Percentiles rank a stretch among this genome's conserved stretches.
phyloP scores from a whole-genome alignment of 1,140 invertebrate species.

The Batillaria attramentaria region DNA sequence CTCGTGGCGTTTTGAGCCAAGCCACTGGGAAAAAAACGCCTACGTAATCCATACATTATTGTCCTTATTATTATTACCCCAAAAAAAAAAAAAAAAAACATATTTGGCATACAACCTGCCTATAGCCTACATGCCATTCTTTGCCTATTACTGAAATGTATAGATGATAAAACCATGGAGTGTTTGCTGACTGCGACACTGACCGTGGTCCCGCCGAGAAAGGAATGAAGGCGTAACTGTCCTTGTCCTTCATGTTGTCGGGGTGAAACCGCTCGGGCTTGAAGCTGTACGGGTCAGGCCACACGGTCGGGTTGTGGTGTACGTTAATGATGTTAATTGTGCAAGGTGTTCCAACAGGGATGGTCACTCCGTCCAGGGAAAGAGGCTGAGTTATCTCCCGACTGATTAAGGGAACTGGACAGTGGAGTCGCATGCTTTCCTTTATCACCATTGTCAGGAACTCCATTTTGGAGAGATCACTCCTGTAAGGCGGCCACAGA shows the following conservation, averaged over 20 bases:
- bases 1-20: slow-evolving; percentile 8
- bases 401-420: slow-evolving; percentile 78
- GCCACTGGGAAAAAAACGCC: background rate
- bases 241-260: slow-evolving; percentile 56
- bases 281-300: slow-evolving; percentile 54
- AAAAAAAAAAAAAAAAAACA: background rate
- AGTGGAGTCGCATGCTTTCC: slow-evolving; percentile 69
- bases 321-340: slow-evolving; percentile 53
- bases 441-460: slow-evolving; percentile 70
- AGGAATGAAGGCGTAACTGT: slow-evolving; percentile 60
- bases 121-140: background rate
- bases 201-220: slow-evolving; percentile 66
- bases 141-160: background rate
- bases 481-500: no score
- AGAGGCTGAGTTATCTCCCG: slow-evolving; percentile 70
- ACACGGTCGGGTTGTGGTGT: slow-evolving; percentile 62
- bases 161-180: background rate
- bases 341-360: slow-evolving; percentile 49
- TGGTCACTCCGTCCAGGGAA: slow-evolving; percentile 59
- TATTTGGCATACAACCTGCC: background rate
- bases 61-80: background rate
- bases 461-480: slow-evolving; percentile 61
- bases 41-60: background rate
- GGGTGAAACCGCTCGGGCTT: slow-evolving; percentile 54
- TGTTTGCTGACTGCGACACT: no score